A percentile compares a stretch with the other conserved stretches of the same genome.
phyloP scores from a whole-genome alignment of 1,140 invertebrate species.

The Drosophila rufa region DNA sequence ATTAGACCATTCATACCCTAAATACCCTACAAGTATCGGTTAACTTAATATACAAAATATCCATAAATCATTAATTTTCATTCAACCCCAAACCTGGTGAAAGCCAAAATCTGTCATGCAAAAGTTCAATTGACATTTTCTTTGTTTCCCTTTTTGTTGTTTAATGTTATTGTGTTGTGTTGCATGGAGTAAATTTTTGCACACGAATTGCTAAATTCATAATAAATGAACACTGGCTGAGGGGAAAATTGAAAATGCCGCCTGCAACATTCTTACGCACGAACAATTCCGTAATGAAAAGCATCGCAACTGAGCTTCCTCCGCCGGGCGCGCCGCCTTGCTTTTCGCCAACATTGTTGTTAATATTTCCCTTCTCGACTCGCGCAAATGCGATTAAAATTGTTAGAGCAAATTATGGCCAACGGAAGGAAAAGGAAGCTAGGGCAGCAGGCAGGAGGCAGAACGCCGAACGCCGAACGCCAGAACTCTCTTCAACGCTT shows the following conservation, averaged over 20 bases:
- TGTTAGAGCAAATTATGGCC: conserved; percentile 76
- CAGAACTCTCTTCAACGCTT: conserved; percentile 23
- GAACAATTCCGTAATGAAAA: conserved; percentile 81
- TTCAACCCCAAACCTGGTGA: background rate
- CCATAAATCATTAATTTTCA: conserved; percentile 66
- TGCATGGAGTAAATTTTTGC: conserved; percentile 61
- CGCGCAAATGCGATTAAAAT: conserved; percentile 80
- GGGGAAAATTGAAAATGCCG: conserved; percentile 77
- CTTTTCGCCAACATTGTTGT: conserved; percentile 63
- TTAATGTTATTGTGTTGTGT: conserved; percentile 8
- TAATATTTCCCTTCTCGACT: conserved; percentile 66
- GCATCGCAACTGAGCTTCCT: conserved; percentile 30
- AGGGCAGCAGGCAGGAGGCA: conserved; percentile 20
- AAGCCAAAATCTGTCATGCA: conserved; percentile 46
- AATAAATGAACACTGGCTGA: conserved; percentile 72
- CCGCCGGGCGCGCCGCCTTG: background rate
- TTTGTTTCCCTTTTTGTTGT: conserved; percentile 46
- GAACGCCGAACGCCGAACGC: conserved; percentile 1
- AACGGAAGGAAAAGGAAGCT: conserved; percentile 2
- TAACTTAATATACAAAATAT: conserved; percentile 32
- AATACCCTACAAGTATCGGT: conserved; percentile 14
- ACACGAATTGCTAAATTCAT: conserved; percentile 82
- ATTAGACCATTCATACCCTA: background rate
- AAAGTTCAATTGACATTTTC: conserved; percentile 74
- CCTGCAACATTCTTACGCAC: conserved; percentile 79